A percentile compares a stretch with the other conserved stretches of the same genome.
Conservation (phyloP, 2,888 invertebrate species). For the Clusia tigrina region DNA sequence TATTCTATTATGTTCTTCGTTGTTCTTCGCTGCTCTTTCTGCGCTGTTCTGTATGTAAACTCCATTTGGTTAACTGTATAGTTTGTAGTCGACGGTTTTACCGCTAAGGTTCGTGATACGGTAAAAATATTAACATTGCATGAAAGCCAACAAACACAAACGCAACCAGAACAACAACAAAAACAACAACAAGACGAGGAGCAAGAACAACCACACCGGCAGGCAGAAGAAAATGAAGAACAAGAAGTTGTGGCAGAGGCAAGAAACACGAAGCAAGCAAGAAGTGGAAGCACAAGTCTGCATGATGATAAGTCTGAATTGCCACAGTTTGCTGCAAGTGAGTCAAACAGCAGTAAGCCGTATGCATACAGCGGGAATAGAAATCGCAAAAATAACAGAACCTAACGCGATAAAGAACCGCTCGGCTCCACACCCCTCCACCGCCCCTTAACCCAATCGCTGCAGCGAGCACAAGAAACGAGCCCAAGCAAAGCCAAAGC, state of each 20-base stretch:
- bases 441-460: background rate
- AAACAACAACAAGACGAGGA: slow-evolving; percentile 7
- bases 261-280: slow-evolving; percentile 4
- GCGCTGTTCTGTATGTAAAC: slow-evolving; percentile 18
- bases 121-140: slow-evolving; percentile 56
- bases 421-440: slow-evolving; percentile 26
- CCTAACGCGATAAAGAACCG: slow-evolving; percentile 53
- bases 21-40: slow-evolving; percentile 19
- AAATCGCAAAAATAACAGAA: slow-evolving; percentile 54
- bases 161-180: slow-evolving; percentile 10
- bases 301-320: background rate
- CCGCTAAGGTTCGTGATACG: slow-evolving; percentile 65
- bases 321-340: slow-evolving; percentile 42
- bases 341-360: slow-evolving; percentile 54
- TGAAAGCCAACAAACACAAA: slow-evolving; percentile 8
- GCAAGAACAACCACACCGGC: slow-evolving; percentile 35
- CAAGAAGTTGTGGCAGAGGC: background rate
- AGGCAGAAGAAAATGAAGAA: background rate
- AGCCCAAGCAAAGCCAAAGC: background rate
- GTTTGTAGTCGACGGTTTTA: slow-evolving; percentile 65
- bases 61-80: slow-evolving; percentile 60
- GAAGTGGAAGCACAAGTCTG: background rate
- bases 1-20: too few relatives aligned
- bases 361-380: slow-evolving; percentile 48
- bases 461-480: background rate